Base-by-base conservation (phyloP, 2,888 invertebrate species). In the Pilophorus perplexus region DNA sequence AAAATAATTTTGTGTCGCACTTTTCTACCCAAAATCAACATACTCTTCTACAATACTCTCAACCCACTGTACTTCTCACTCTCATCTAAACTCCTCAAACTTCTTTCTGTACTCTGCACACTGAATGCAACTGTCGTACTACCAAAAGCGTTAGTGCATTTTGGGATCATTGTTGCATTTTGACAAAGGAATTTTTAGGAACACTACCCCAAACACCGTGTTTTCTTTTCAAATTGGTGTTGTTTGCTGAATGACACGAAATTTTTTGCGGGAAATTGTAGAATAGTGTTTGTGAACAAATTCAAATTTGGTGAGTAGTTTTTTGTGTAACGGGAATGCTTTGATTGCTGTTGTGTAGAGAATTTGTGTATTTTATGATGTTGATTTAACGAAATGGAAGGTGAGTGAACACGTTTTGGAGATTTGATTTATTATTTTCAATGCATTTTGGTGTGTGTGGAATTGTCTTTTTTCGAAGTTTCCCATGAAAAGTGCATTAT, bases 91-190 rank as follows among this genome's bases (percentile, higher is more conserved):
- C 44, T 25, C 23, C 27, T 42, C 23, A 27, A 59, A 59, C 59
- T 59, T 8, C 42, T 42, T 18, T 59, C 16, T 40, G 33, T 38
- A 55, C 55, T 37, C 55, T 22, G 12, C 16, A 33, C 55, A 55
- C 54, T 55, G 55, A 55, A 55, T 55, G 55, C 55, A 55, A 37
- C 55, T 55, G 22, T 55, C 55, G 55, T 55, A n/a, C n/a, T n/a
- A n/a, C n/a, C n/a, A n/a, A n/a, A n/a, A n/a, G n/a, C 28, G 44
- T 25, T 42, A 23, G 10, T 62, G 62, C 62, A 62, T 62, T 62
- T 62, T 62, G 62, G 62, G 62, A n/a, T 48, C 62, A 28, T 46
- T 48, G 64, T 65, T 65, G 64, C 64, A 65, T 65, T 65, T 50
- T 65, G 54, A 37, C 14, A 38, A 48, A 18, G 38, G 12, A 23